Percentiles rank a stretch among this genome's conserved stretches.
phyloP scores from a whole-genome alignment of 2,797 vertebrate species.

The Gymnopithys bicolor region DNA sequence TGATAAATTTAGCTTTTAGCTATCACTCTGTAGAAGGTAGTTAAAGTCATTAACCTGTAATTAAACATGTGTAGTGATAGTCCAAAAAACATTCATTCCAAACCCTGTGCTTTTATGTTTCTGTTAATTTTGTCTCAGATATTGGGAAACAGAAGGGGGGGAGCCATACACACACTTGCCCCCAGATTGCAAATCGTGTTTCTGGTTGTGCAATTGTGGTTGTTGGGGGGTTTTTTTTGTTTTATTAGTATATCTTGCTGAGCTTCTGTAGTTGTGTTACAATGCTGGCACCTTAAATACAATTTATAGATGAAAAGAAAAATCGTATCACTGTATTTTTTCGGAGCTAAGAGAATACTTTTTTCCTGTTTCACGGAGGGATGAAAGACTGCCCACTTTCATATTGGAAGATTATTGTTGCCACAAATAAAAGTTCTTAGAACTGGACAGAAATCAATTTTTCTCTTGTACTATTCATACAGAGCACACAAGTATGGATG shows the following conservation, averaged over 20 bases:
- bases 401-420: neutral
- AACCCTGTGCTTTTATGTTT: neutral
- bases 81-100: neutral
- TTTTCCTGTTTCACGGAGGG: neutral
- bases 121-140: neutral
- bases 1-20: neutral
- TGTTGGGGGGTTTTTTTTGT: neutral
- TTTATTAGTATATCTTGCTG: neutral
- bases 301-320: neutral
- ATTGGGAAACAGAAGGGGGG: fast-evolving
- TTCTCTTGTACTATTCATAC: neutral
- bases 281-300: neutral
- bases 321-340: neutral
- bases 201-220: neutral
- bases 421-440: neutral
- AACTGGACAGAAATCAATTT: neutral
- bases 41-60: neutral
- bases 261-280: neutral
- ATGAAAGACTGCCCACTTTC: neutral
- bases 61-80: neutral
- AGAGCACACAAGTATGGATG: neutral
- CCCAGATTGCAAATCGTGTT: neutral
- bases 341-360: neutral
- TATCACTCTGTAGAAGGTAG: neutral
- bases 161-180: neutral